Conservation (phyloP, 2,888 invertebrate genomes). For the Marronus borbonicus region DNA sequence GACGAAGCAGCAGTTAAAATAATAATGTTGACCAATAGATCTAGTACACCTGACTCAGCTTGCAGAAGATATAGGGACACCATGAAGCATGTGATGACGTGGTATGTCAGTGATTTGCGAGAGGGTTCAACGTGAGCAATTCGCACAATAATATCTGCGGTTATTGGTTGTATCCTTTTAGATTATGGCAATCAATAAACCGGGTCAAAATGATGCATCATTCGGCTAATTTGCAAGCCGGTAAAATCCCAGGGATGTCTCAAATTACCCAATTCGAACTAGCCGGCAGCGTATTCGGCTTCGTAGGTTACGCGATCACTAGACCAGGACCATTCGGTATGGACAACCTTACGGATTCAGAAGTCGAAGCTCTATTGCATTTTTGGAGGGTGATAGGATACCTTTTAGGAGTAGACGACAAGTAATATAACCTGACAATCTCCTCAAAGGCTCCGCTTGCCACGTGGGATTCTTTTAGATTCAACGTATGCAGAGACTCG, state of each 20-base stretch:
- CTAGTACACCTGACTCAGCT: slow-evolving; percentile 77
- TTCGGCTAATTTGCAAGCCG: slow-evolving; percentile 73
- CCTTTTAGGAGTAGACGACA: slow-evolving; percentile 87
- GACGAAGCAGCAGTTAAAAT: slow-evolving; percentile 82
- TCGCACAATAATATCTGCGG: not conserved
- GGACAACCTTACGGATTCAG: slow-evolving; percentile 73
- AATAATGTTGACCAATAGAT: slow-evolving; percentile 81
- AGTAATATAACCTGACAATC: slow-evolving; percentile 67
- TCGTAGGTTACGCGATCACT: slow-evolving; percentile 83
- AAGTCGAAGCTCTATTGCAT: slow-evolving; percentile 84
- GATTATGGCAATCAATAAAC: slow-evolving; percentile 80
- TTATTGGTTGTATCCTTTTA: slow-evolving; percentile 60
- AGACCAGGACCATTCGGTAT: slow-evolving; percentile 79
- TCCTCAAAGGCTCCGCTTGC: too few species aligned
- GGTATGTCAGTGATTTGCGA: slow-evolving; percentile 83
- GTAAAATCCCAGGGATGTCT: slow-evolving; percentile 69
- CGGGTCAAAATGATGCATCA: slow-evolving; percentile 80
- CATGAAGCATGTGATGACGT: slow-evolving; percentile 81
- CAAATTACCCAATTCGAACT: slow-evolving; percentile 87
- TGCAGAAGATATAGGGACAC: slow-evolving; percentile 87
- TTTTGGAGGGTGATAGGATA: slow-evolving; percentile 89
- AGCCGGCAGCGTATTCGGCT: slow-evolving; percentile 89
- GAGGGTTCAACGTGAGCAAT: slow-evolving; percentile 69
- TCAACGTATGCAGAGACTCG: slow-evolving; percentile 79
- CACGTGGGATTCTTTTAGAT: slow-evolving; percentile 69